These are phyloP conservation scores for Trilocha varians DNA, from an alignment of 2,888 invertebrate species.

Conservation along the genomic window DNA sequence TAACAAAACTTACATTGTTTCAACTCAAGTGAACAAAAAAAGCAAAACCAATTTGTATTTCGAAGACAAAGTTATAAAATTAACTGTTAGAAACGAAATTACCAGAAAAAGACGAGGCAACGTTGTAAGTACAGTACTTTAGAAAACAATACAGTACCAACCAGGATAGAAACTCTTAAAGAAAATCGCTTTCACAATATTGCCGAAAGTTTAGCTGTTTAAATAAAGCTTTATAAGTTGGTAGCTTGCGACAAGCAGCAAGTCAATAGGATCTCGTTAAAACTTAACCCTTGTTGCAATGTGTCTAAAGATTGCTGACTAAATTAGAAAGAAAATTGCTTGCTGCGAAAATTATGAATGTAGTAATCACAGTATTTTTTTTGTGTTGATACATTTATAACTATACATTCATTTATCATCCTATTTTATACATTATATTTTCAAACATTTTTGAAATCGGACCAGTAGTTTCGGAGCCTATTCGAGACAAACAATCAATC, in stretches of 20 bases:
- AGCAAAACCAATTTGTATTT: neutral
- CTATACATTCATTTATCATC: no score
- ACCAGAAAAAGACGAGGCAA: neutral
- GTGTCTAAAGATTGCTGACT: slow-evolving; percentile 26
- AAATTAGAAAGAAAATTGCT: neutral
- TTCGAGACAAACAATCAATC: no score
- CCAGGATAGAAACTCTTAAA: slow-evolving; percentile 1
- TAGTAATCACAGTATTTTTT: no score
- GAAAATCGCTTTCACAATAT: slow-evolving; percentile 29
- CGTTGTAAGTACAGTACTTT: neutral
- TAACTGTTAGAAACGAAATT: neutral
- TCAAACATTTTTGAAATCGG: no score
- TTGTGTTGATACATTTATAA: no score
- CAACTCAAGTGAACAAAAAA: neutral
- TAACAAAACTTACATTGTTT: neutral
- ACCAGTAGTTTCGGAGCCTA: no score
- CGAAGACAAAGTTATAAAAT: neutral
- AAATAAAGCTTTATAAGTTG: slow-evolving; percentile 47
- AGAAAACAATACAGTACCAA: neutral
- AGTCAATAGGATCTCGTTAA: slow-evolving; percentile 57
- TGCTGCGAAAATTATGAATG: no score
- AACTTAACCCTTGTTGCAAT: slow-evolving; percentile 33
- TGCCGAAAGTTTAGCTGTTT: slow-evolving; percentile 35
- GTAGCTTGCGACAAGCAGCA: slow-evolving; percentile 33
- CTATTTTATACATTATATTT: no score